A percentile compares a stretch with the other conserved stretches of the same genome.
Conservation (phyloP, 37 sponge, comb jelly and placozoan genomes). For the Bolinopsis microptera region DNA sequence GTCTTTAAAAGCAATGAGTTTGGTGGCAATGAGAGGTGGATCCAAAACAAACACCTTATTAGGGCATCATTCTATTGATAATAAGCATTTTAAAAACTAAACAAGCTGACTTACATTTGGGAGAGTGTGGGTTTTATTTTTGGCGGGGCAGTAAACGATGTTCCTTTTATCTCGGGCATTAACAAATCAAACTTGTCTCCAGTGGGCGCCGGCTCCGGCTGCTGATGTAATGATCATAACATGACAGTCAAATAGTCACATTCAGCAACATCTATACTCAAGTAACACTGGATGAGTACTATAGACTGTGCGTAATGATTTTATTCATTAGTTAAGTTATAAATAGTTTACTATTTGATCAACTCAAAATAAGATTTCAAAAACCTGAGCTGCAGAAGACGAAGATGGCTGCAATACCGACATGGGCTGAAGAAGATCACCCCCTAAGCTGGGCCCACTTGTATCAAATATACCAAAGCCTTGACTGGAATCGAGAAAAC, state of each 20-base stretch:
- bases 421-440: background rate
- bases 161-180: background rate
- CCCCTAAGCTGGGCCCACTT: background rate
- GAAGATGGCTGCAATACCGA: background rate
- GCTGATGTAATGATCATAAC: background rate
- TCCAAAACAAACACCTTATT: too few species aligned
- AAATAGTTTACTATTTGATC: too few species aligned
- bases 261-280: too few species aligned
- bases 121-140: constrained; percentile 2
- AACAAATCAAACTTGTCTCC: constrained; percentile 7
- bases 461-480: background rate
- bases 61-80: too few species aligned
- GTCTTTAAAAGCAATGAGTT: too few species aligned
- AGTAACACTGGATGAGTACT: too few species aligned
- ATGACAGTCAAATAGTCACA: background rate
- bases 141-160: background rate
- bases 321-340: too few species aligned
- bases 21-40: too few species aligned
- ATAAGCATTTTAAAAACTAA: too few species aligned
- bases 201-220: background rate
- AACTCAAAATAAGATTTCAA: too few species aligned
- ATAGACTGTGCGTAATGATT: too few species aligned
- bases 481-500: background rate
- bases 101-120: too few species aligned
- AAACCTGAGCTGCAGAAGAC: background rate